phyloP scores from a whole-genome alignment of 2,888 invertebrate genomes.

The Malthinus seriepunctatus region DNA sequence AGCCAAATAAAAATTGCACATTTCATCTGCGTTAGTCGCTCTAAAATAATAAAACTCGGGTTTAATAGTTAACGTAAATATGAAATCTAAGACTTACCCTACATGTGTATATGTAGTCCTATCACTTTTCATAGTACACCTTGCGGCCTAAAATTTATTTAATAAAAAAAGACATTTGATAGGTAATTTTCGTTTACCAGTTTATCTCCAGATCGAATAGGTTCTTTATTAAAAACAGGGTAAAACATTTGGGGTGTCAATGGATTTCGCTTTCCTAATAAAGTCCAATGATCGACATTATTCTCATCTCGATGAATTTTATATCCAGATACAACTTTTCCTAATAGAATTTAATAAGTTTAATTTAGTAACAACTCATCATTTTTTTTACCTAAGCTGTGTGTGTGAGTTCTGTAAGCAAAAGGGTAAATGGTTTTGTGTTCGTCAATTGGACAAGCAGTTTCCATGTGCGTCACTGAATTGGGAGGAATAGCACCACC shows the following conservation, averaged over 20 bases:
- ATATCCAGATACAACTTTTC: constrained; percentile 83
- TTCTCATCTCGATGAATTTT: constrained; percentile 62
- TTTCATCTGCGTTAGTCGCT: constrained; percentile 85
- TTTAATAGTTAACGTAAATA: not conserved
- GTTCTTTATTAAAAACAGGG: constrained; percentile 67
- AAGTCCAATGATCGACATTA: constrained; percentile 73
- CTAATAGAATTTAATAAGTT: constrained; percentile 51
- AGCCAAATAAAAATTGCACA: constrained; percentile 96
- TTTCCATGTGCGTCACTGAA: constrained; percentile 83
- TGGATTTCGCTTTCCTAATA: constrained; percentile 86
- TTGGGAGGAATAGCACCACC: constrained; percentile 76
- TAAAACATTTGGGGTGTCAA: constrained; percentile 95
- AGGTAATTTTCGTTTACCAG: constrained; percentile 54
- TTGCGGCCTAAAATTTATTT: constrained; percentile 67
- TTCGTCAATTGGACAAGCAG: constrained; percentile 80
- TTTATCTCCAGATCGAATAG: constrained; percentile 71
- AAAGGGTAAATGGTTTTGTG: constrained; percentile 89
- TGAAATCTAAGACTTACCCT: constrained; percentile 63
- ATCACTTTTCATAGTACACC: constrained; percentile 89
- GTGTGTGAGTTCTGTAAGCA: constrained; percentile 94
- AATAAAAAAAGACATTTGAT: not conserved
- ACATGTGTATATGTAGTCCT: constrained; percentile 66
- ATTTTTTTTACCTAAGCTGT: constrained; percentile 70
- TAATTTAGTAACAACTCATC: not conserved
- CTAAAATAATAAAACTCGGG: constrained; percentile 53